These are phyloP conservation scores for Proctacanthus coquilletti DNA, from an alignment of 1,140 invertebrate species.

Conservation along the genomic window DNA sequence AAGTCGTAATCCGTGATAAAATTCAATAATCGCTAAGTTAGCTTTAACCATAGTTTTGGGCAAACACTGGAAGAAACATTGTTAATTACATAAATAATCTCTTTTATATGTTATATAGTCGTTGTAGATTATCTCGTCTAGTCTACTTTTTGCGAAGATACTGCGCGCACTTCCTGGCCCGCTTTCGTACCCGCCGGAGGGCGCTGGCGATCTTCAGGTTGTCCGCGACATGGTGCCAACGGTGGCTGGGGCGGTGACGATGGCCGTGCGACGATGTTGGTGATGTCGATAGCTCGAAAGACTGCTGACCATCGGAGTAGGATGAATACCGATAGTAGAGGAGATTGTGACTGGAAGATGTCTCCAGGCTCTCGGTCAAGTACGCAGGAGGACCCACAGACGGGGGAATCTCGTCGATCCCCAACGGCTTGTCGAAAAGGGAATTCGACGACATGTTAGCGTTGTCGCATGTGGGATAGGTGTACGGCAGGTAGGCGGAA, in stretches of 20 bases:
- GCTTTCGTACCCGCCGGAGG: slow-evolving; percentile 25
- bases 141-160: slow-evolving; percentile 27
- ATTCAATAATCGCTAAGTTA: too few species aligned
- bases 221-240: slow-evolving; percentile 5
- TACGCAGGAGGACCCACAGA: not conserved
- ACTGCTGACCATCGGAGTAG: slow-evolving; percentile 13
- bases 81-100: too few species aligned
- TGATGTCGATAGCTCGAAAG: slow-evolving; percentile 14
- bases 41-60: too few species aligned
- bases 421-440: slow-evolving; percentile 22
- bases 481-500: slow-evolving; percentile 19
- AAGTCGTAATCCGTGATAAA: too few species aligned
- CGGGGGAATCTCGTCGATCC: slow-evolving; percentile 19
- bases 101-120: too few species aligned
- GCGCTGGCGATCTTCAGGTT: slow-evolving; percentile 22
- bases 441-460: slow-evolving; percentile 27
- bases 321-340: not conserved
- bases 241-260: slow-evolving; percentile 1
- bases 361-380: not conserved
- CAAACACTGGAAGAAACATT: too few species aligned
- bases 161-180: slow-evolving; percentile 27
- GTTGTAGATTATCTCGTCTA: not conserved
- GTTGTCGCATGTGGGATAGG: slow-evolving; percentile 26
- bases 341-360: not conserved
- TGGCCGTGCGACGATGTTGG: slow-evolving; percentile 7